Percentiles rank a stretch among this genome's conserved stretches.
Evolutionary conservation across 2,888 invertebrate species (phyloP).

Genomic region (Drosophila maculinotata): DNA sequence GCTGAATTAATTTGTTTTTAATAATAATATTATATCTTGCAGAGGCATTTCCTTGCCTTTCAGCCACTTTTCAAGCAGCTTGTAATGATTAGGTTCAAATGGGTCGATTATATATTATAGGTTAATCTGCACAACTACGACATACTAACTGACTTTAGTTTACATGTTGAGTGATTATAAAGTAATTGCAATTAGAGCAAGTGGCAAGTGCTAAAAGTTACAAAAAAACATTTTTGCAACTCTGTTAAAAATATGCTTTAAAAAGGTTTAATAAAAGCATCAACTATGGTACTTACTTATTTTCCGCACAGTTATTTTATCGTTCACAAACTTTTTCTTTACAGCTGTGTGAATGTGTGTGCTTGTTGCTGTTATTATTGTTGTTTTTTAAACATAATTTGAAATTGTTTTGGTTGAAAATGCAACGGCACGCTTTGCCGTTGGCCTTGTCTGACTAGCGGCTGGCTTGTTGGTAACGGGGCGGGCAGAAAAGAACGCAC

Average conservation of each 20-base stretch:
- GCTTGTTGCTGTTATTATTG: constrained; percentile 2
- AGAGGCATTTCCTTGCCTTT: no score
- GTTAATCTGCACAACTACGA: not conserved
- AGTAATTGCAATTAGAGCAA: constrained; percentile 21
- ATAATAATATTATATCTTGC: no score
- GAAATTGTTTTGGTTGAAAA: constrained; percentile 72
- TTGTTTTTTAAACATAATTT: constrained; percentile 64
- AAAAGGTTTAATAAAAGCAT: constrained; percentile 71
- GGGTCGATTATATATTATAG: no score
- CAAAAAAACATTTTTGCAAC: constrained; percentile 49
- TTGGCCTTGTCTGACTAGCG: constrained; percentile 61
- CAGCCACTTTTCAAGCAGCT: no score
- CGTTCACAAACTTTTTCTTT: constrained; percentile 67
- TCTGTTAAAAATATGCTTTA: constrained; percentile 51
- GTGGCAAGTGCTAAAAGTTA: constrained; percentile 58
- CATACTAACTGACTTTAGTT: not conserved
- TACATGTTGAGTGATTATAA: constrained; percentile 3
- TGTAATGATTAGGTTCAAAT: no score
- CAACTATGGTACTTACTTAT: constrained; percentile 56
- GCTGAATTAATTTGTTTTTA: no score
- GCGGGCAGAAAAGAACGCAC: constrained; percentile 3
- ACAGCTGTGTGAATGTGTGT: constrained; percentile 35
- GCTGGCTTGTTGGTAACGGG: constrained; percentile 5
- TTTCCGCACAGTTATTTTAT: constrained; percentile 72
- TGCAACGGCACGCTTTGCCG: constrained; percentile 66